Evolutionary conservation across 2,113 vertebrate genomes (phyloP), one percentile per base, ranked within the genome.

Genomic region (Chitala chitala): DNA sequence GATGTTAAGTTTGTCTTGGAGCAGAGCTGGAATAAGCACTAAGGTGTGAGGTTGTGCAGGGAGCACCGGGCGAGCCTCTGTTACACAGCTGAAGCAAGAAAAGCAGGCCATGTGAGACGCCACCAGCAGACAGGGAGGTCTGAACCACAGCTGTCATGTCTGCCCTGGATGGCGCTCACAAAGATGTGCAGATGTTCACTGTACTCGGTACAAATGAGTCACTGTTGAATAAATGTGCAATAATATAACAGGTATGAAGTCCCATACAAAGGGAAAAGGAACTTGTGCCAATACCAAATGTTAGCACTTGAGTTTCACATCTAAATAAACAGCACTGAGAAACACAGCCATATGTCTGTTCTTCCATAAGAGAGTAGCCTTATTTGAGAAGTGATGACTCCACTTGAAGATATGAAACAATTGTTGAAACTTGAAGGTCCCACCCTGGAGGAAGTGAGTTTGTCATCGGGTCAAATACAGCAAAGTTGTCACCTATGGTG

Each of bases 391-490:
- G n/a, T n/a, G n/a, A n/a, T n/a, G n/a, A n/a, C n/a, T n/a, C n/a
- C n/a, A n/a, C n/a, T n/a, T n/a, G n/a, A n/a, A n/a, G n/a, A n/a
- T n/a, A n/a, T n/a, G n/a, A n/a, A n/a, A n/a, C n/a, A n/a, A n/a
- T n/a, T n/a, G n/a, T n/a, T n/a, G n/a, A n/a, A n/a, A n/a, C n/a
- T n/a, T n/a, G n/a, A n/a, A n/a, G n/a, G n/a, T n/a, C 89, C 84
- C 83, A 94, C 87, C 83, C 86, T 83, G 70, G 89, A 93, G 24
- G 86, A 89, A 72, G 87, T 92, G 85, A 93, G 87, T 86, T 90
- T 92, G 61, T 86, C 84, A 78, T 92, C 90, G 58, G 84, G 81
- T 89, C 91, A 95, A 74, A 93, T 90, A 95, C 76, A 10, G 89
- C 92, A 75, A 93, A 89, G 22, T 91, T 93, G 76, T 93, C 88